Base-by-base conservation (phyloP, 1,140 invertebrate species). In the Drosophila repletoides region DNA sequence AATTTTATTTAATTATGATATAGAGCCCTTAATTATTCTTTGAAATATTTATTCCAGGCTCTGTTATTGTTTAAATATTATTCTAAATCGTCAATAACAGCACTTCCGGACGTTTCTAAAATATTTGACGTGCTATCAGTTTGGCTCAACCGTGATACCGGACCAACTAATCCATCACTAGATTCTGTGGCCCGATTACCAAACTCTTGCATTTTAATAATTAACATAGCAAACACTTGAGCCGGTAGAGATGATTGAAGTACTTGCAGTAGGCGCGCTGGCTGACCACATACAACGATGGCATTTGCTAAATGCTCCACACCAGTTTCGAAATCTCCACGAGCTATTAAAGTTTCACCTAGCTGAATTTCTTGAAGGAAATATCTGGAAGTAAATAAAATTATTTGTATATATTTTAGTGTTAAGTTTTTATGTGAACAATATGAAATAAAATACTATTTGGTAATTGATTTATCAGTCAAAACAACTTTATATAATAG, bases 241-340 rank as follows among this genome's bases (percentile, higher is more conserved):
- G 97, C 95, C 60, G 98, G 97, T 84, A 99, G 92, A 48, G 97
- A 98, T 91, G 98, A 96, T 91, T 98, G 96, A n/a, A 99, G 91
- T 49, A 94, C 93, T 91, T 97, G 94, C 14, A 99, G 92, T 7
- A 99, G 91, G 86, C 98, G 96, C 72, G 97, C 94, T 0, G 97
- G 97, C 89, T 99, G 97, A 14, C 97, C 96, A 91, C 98, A 99
- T 1, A 99, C 96, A n/a, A 97, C 95, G 17, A 99, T 95, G 14
- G 98, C 98, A 90, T 97, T 97, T 19, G 95, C 95, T 59, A 99
- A 93, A 91, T 99, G 98, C 89, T 99, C 97, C 17, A 99, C 95
- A 51, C 97, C 98, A 34, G 93, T 94, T 65, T 98, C 97, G 58
- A 98, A 90, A 71, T 98, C 95, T 38, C 97, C 97, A 63, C 92